Base-by-base conservation (phyloP, 2,888 invertebrate genomes). In the Steinernema scapterisci region DNA sequence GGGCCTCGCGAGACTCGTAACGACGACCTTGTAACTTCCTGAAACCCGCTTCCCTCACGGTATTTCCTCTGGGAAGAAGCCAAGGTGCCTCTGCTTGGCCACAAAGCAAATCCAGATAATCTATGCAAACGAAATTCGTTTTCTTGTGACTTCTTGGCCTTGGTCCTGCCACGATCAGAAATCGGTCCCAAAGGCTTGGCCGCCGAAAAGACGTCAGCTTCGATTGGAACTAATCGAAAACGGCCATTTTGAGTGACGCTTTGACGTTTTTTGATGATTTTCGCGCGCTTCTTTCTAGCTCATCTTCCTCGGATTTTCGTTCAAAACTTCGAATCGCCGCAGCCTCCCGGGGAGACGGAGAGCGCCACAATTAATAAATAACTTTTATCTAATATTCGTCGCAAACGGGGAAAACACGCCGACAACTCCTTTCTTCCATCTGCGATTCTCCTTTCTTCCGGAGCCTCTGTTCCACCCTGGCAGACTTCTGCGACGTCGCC, bases 371-470 rank as follows among this genome's bases (percentile, higher is more conserved):
- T 54, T 54, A 54, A 54, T 54, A 54, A 54, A 54, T 25, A 54
- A 54, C 54, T 54, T 54, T 54, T 54, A 25, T 54, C 54, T 25
- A 54, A 54, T 54, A 23, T 54, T 54, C 54, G 54, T 16, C 54
- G 25, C 54, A 3, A 38, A 38, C 38, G 38, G 9, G 38, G 48
- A 48, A 48, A 48, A 48, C 48, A 48, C 48, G 16, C 48, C n/a
- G 48, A 16, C n/a, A 13, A 7, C 48, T 48, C 48, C 48, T 48
- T 48, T 48, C 48, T 48, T 48, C 48, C 48, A 48, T 16, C 48
- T 48, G 16, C 48, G 48, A n/a, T 48, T 48, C 48, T n/a, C n/a
- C n/a, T 19, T 48, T 48, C 48, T 19, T 48, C 13, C 48, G 6
- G 13, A 48, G 16, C 5, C 38, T 38, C 38, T 38, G 38, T 38